Evolutionary conservation across 2,888 invertebrate genomes (phyloP).

Genomic region (Drosophila vallismaia): DNA sequence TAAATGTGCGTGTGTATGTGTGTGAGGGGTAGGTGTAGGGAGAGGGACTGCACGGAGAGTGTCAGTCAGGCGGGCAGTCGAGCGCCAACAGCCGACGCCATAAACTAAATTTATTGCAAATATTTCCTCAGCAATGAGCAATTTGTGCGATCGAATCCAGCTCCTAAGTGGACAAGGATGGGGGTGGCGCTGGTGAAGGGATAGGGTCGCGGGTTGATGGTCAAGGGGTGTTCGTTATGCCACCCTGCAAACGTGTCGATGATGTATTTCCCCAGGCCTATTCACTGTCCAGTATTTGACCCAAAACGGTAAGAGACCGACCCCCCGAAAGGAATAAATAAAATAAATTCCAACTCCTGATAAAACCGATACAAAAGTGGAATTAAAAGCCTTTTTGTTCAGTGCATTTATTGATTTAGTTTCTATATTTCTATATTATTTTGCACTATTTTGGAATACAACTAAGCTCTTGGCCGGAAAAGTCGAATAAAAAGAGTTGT

Average conservation of each 20-base stretch:
- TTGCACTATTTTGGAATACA: conserved; percentile 29
- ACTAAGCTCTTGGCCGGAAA: conserved; percentile 12
- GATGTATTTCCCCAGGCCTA: conserved; percentile 66
- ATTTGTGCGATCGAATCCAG: conserved; percentile 79
- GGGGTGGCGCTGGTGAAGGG: neutral
- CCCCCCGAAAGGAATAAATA: neutral
- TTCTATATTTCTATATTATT: conserved; percentile 24
- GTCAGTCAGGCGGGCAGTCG: conserved; percentile 64
- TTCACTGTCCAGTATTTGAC: conserved; percentile 44
- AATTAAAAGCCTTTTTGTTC: neutral
- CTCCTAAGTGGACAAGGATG: conserved; percentile 20
- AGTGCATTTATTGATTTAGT: conserved; percentile 5
- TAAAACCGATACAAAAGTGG: neutral
- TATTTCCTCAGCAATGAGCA: conserved; percentile 83
- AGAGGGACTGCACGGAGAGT: conserved; percentile 33
- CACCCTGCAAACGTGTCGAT: conserved; percentile 70
- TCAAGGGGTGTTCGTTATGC: conserved; percentile 46
- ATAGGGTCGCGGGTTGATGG: neutral
- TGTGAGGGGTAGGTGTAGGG: neutral
- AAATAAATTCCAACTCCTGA: neutral
- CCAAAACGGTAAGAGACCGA: conserved; percentile 11
- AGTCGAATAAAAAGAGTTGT: conserved; percentile 22
- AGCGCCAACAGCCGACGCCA: conserved; percentile 70
- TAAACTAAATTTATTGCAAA: conserved; percentile 83
- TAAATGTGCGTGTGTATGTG: conserved; percentile 25